Base-by-base conservation (phyloP, 2,113 vertebrate species). In the Sylvietta virens region DNA sequence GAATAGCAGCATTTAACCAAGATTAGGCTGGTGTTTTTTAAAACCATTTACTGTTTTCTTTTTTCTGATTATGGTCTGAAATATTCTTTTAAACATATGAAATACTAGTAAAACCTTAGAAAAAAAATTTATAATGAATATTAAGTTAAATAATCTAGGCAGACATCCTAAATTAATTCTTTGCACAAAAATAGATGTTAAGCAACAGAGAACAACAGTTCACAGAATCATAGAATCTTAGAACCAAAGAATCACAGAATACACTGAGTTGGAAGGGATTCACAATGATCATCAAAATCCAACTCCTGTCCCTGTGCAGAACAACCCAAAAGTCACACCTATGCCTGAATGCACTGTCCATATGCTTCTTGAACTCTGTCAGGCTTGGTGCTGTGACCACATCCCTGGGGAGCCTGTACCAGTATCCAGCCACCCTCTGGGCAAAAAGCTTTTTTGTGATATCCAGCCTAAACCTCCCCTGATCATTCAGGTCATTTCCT, bases 61-160 rank as follows among this genome's bases (percentile, higher is more conserved):
- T 97, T 94, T 93, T 3, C 22, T 94, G 77, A 65, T 66, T 95
- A 78, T 95, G 77, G 76, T 86, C 76, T 94, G 79, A 92, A 98
- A 95, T 95, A 97, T 95, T 93, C 30, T 91, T 97, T 97, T 96
- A 96, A 96, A 97, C 84, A 93, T 80, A 96, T 20, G 56, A 81
- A 96, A 96, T 79, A 95, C 54, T 27, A 93, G 51, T 69, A 96
- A 95, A 88, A 50, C 39, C 80, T 81, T 54, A 76, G 65, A 93
- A 97, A 95, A 97, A 91, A 96, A 96, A 90, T 97, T 97, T 92
- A 93, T 84, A 88, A 61, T 92, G 15, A 96, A 95, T 88, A 94
- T 92, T 87, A 96, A 94, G 71, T 95, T 97, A 97, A 97, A 96
- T 96, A 97, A 97, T 95, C 85, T 89, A 96, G 77, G 61, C 47